A percentile compares a stretch with the other conserved stretches of the same genome.
Evolutionary conservation across 2,888 invertebrate species (phyloP).

Genomic region (Sminthurides aquaticus): DNA sequence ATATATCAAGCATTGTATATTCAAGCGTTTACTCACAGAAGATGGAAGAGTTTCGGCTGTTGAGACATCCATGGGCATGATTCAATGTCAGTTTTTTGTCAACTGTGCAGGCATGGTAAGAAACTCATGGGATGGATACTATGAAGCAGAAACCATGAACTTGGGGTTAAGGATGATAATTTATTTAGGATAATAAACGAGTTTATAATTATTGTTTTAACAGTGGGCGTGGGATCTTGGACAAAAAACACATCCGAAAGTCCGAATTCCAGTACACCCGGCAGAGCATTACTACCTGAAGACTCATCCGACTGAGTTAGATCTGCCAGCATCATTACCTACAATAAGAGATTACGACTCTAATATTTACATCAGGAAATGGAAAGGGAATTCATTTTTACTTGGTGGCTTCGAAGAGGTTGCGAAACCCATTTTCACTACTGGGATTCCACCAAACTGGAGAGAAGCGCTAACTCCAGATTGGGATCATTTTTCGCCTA

Average conservation of each 20-base stretch:
- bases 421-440: conserved; percentile 58
- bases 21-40: conserved; percentile 54
- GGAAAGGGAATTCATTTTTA: conserved; percentile 53
- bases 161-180: neutral
- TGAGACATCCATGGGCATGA: conserved; percentile 55
- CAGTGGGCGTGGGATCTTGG: conserved; percentile 59
- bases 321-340: conserved; percentile 48
- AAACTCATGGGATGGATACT: neutral
- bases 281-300: conserved; percentile 63
- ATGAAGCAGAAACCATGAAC: neutral
- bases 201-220: conserved; percentile 25
- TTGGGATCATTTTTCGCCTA: conserved; percentile 53
- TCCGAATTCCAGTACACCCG: conserved; percentile 62
- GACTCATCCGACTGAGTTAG: conserved; percentile 50
- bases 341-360: conserved; percentile 61
- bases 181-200: neutral
- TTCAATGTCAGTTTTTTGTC: conserved; percentile 58
- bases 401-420: conserved; percentile 61
- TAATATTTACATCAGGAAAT: conserved; percentile 56
- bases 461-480: conserved; percentile 51
- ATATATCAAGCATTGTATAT: conserved; percentile 56
- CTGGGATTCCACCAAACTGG: conserved; percentile 47
- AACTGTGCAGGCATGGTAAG: conserved; percentile 63
- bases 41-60: conserved; percentile 55
- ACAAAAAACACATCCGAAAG: conserved; percentile 53